phyloP scores from a whole-genome alignment of 2,113 vertebrate species.

The Odobenus rosmarus region DNA sequence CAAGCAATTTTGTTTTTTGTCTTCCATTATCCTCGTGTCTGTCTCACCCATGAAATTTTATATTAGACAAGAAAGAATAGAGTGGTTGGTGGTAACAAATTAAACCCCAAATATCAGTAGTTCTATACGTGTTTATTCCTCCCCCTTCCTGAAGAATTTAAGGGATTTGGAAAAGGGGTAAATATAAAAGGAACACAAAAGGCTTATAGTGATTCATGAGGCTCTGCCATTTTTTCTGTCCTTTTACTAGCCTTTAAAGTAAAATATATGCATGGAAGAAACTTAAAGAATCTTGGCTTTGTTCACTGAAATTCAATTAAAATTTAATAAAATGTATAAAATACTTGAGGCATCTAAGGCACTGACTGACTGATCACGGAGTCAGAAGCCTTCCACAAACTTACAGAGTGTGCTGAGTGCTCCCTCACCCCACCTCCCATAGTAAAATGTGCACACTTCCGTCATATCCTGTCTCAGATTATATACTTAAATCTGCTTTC shows the following conservation, averaged over 20 bases:
- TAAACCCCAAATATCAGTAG: neutral
- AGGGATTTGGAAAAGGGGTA: neutral
- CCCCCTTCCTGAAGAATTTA: neutral
- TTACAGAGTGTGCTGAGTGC: neutral
- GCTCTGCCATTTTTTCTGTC: neutral
- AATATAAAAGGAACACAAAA: neutral
- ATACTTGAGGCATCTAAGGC: neutral
- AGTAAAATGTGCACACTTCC: neutral
- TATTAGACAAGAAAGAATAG: neutral
- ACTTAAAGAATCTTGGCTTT: neutral
- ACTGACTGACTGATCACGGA: neutral
- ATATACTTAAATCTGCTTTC: neutral
- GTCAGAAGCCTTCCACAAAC: neutral
- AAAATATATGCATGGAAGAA: neutral
- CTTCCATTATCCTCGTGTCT: slow-evolving; percentile 1
- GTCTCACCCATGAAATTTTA: neutral
- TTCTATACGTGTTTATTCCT: neutral
- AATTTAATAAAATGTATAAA: neutral
- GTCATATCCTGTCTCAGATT: neutral
- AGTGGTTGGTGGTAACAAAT: neutral
- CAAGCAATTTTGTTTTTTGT: neutral
- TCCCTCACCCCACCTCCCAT: neutral
- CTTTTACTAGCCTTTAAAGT: neutral
- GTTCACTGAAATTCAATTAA: neutral
- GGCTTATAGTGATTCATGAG: neutral